Evolutionary conservation across 2,797 vertebrate species (phyloP).

Genomic region (Cuniculus paca): DNA sequence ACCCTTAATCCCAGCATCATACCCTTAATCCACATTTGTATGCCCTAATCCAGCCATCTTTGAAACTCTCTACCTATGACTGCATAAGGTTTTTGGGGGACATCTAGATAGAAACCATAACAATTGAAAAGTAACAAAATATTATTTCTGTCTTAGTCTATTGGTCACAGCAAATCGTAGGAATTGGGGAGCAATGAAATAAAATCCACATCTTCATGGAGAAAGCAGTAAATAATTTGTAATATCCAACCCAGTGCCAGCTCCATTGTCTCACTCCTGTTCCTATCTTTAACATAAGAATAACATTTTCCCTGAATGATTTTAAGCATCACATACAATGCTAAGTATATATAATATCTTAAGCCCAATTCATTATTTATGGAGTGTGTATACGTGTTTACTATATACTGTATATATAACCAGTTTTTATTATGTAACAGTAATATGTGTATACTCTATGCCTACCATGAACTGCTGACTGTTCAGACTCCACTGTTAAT

Average conservation of each 20-base stretch:
- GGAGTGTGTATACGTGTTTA: background rate
- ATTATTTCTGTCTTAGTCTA: background rate
- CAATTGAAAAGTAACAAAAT: background rate
- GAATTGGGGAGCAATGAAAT: background rate
- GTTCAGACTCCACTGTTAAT: background rate
- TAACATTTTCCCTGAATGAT: background rate
- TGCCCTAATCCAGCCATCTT: background rate
- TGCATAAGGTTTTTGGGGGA: background rate
- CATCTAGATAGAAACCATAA: background rate
- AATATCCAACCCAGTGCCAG: background rate
- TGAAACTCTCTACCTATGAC: background rate
- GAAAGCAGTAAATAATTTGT: background rate
- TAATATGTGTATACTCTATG: background rate
- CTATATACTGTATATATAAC: background rate
- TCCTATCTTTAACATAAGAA: background rate
- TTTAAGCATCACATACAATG: conserved; percentile 50
- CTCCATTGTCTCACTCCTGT: background rate
- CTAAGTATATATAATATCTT: background rate
- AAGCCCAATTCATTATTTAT: background rate
- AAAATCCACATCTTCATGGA: background rate
- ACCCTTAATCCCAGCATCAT: background rate
- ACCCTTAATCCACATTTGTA: background rate
- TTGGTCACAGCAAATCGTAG: background rate
- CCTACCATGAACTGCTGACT: background rate
- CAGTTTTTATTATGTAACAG: background rate